Evolutionary conservation across 2,113 vertebrate genomes (phyloP), one percentile per base, ranked within the genome.

Genomic region (Carlito syrichta): DNA sequence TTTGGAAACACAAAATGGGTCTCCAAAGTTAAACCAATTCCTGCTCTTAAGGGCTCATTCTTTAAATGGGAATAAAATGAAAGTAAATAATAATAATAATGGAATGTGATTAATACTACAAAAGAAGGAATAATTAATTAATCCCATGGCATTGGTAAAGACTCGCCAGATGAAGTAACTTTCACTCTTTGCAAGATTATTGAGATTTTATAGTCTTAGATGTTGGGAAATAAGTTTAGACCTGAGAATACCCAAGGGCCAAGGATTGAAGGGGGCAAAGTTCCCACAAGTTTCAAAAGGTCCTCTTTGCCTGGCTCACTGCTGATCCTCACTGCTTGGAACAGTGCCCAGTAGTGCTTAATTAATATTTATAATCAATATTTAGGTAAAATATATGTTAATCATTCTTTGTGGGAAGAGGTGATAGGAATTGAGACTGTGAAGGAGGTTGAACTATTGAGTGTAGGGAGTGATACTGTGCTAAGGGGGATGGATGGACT

Each of bases 201-300:
- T 69, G 43, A 12, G 43, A 69, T 63, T 71, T 25, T 35, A 35
- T 43, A 43, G 52, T 32, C 25, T 58, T 35, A 13, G 63, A 71
- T 32, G 8, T 32, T 25, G 43, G 19, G 6, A 22, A n/a, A 25
- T 27, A 3, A 9, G 16, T 52, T 62, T 62, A 32, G 30, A 27
- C 52, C 85, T 88, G 76, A 81, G 54, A 52, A 40, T 27, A 45
- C 30, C 30, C 8, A n/a, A 1, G 0, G 1, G 23, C 1, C 3
- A 74, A 45, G 73, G 23, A 38, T 16, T 27, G 32, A 45, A 25
- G 50, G 12, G 48, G 38, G 13, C 38, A 23, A 68, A 68, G 71
- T 58, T 45, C 1, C 6, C 14, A 8, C 16, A 27, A 1, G 14
- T 23, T 14, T 27, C 7, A 3, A 8, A 30, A 45, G 9, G 30